Conservation (phyloP, 2,888 invertebrate genomes). For the Plebejus anna region DNA sequence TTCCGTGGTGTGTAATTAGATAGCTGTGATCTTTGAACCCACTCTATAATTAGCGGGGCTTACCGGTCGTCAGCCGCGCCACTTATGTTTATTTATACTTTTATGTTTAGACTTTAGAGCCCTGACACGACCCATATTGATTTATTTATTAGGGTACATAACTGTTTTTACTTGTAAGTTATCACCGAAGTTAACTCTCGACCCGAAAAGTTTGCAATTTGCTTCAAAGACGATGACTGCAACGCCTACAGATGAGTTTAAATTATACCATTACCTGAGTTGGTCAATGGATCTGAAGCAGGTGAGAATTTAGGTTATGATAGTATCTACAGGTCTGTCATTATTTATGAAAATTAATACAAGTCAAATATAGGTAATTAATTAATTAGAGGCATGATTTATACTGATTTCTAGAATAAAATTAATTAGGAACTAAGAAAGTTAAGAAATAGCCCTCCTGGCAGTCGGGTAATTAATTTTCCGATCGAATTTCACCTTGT, state of each 20-base stretch:
- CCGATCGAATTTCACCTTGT: slow-evolving; percentile 4
- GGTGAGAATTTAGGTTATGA: too few relatives aligned
- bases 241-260: too few relatives aligned
- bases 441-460: not conserved
- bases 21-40: slow-evolving; percentile 39
- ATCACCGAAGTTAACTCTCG: too few relatives aligned
- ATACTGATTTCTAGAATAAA: not conserved
- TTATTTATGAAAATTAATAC: not conserved
- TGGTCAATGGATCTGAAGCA: too few relatives aligned
- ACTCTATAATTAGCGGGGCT: slow-evolving; percentile 23
- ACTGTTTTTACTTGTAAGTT: not conserved
- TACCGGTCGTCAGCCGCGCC: slow-evolving; percentile 20
- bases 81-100: slow-evolving; percentile 13
- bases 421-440: slow-evolving; percentile 1
- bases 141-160: not conserved
- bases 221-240: too few relatives aligned
- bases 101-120: slow-evolving; percentile 10
- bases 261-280: too few relatives aligned
- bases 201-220: too few relatives aligned
- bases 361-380: not conserved
- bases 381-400: not conserved
- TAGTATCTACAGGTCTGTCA: not conserved
- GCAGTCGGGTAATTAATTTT: not conserved
- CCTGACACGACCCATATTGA: not conserved
- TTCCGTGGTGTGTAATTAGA: slow-evolving; percentile 42